Conservation (phyloP, 2,113 vertebrate genomes). For the Apodemus sylvaticus region DNA sequence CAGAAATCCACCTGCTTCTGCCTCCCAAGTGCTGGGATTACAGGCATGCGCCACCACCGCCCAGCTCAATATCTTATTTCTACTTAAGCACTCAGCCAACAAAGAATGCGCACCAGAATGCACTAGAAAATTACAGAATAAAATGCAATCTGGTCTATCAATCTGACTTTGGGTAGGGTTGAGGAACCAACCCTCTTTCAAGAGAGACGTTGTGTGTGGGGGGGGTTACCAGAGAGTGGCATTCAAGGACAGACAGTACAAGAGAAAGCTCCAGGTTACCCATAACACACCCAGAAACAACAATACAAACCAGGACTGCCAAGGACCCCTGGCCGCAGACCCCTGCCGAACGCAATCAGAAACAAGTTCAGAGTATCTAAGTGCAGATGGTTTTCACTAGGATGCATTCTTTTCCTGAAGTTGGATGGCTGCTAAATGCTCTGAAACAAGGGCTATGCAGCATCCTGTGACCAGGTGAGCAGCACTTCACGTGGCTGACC, state of each 20-base stretch:
- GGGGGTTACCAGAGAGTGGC: background rate
- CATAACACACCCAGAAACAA: background rate
- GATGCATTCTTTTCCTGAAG: background rate
- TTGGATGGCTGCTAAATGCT: background rate
- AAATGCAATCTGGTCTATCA: background rate
- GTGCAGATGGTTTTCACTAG: background rate
- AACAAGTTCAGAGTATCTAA: background rate
- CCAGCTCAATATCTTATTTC: background rate
- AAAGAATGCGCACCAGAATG: background rate
- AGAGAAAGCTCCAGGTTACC: background rate
- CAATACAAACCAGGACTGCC: background rate
- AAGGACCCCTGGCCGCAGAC: background rate
- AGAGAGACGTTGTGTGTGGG: fast-evolving
- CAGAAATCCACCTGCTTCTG: no score
- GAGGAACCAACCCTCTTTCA: background rate
- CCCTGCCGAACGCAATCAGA: background rate
- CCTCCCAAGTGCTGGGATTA: no score
- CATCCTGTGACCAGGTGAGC: no score
- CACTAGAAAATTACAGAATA: background rate
- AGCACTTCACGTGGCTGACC: background rate
- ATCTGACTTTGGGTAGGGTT: background rate
- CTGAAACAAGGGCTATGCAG: background rate
- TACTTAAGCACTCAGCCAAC: background rate
- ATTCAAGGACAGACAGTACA: background rate
- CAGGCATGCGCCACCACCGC: no score